These are phyloP conservation scores for Chromobotia macracanthus DNA, from an alignment of 2,797 vertebrate genomes.

Conservation along the genomic window DNA sequence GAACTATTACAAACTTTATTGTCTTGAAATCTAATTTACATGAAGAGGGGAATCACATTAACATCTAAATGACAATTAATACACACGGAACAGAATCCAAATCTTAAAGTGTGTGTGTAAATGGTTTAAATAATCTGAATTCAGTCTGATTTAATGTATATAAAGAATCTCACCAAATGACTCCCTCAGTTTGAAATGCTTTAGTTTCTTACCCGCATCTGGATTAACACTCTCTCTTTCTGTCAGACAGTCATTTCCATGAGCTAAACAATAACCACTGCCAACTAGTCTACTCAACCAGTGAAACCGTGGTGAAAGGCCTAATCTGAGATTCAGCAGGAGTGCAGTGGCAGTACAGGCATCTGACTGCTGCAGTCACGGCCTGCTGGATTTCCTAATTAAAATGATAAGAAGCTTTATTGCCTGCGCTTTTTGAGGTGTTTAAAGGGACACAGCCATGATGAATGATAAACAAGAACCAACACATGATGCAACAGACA, in stretches of 20 bases:
- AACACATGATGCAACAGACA: conserved; percentile 50
- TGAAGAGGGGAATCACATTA: not conserved
- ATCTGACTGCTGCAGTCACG: conserved; percentile 75
- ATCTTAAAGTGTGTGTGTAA: not conserved
- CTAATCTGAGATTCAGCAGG: conserved; percentile 57
- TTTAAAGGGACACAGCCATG: conserved; percentile 73
- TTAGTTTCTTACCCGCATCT: too few species aligned
- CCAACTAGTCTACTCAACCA: not conserved
- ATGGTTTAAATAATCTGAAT: too few species aligned
- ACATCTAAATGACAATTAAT: not conserved
- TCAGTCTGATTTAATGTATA: too few species aligned
- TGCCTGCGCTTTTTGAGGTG: conserved; percentile 74
- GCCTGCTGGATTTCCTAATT: conserved; percentile 83
- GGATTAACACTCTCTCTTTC: too few species aligned
- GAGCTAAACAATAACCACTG: too few species aligned
- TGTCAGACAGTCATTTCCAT: too few species aligned
- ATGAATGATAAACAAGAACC: conserved; percentile 58
- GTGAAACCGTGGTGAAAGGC: not conserved
- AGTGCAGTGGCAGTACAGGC: conserved; percentile 62
- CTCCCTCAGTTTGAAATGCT: too few species aligned
- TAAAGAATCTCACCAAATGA: too few species aligned
- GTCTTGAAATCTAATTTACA: conserved; percentile 4
- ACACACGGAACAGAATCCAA: not conserved
- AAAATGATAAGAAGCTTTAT: conserved; percentile 84
- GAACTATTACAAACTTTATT: conserved; percentile 6